A percentile compares a stretch with the other conserved stretches of the same genome.
Evolutionary conservation across 2,113 vertebrate species (phyloP).

Genomic region (Porphyrio hochstetteri): DNA sequence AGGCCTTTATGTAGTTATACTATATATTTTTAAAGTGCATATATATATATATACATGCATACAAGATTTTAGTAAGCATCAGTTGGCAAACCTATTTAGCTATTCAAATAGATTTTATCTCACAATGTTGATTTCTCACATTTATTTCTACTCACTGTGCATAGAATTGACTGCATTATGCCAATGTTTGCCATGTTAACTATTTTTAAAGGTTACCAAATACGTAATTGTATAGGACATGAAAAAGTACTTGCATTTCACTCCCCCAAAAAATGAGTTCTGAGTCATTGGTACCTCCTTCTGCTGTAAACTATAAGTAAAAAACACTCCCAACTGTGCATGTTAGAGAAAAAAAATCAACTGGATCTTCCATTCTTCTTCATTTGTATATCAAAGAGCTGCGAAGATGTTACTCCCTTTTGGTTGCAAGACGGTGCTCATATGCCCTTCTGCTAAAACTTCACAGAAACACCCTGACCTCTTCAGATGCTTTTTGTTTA

Average conservation of each 20-base stretch:
- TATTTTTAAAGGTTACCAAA: constrained; percentile 75
- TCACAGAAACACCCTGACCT: constrained; percentile 45
- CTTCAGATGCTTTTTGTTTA: constrained; percentile 56
- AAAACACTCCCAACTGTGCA: not conserved
- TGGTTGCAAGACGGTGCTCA: not conserved
- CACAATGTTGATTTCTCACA: constrained; percentile 67
- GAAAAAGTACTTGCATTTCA: constrained; percentile 66
- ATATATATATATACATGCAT: not conserved
- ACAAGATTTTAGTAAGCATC: constrained; percentile 19
- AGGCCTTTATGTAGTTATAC: not conserved
- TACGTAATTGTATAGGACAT: constrained; percentile 47
- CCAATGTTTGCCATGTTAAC: constrained; percentile 72
- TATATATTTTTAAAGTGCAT: not conserved
- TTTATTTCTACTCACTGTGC: constrained; percentile 72
- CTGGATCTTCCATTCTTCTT: constrained; percentile 10
- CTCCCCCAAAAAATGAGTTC: constrained; percentile 59
- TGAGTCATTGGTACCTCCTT: constrained; percentile 59
- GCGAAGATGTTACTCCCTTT: constrained; percentile 3
- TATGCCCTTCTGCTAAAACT: constrained; percentile 37
- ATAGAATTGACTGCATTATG: constrained; percentile 57
- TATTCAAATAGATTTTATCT: constrained; percentile 61
- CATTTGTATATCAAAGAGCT: constrained; percentile 15
- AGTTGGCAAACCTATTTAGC: constrained; percentile 39
- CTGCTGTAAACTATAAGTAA: constrained; percentile 63
- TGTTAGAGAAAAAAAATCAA: not conserved